A percentile compares a stretch with the other conserved stretches of the same genome.
phyloP scores from a whole-genome alignment of 37 sponge, comb jelly and placozoan species.

The Tethya wilhelma region DNA sequence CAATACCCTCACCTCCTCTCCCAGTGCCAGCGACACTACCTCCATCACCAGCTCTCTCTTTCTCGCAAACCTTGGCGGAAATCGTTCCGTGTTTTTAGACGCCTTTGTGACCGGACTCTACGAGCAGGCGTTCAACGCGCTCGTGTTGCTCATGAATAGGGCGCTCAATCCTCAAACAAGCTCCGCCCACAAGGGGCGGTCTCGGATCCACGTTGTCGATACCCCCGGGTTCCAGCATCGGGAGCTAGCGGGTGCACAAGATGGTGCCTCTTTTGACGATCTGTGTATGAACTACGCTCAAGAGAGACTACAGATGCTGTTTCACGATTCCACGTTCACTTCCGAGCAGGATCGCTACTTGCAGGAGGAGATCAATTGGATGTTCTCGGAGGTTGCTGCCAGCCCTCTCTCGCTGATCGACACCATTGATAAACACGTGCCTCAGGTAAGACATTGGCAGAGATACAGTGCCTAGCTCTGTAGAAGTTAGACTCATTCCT shows the following conservation, averaged over 20 bases:
- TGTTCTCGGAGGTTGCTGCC: slow-evolving; percentile 80
- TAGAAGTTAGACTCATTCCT: no score
- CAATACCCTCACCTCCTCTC: slow-evolving; percentile 33
- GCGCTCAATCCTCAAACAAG: slow-evolving; percentile 29
- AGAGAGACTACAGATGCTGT: slow-evolving; percentile 96
- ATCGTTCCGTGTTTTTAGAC: slow-evolving; percentile 62
- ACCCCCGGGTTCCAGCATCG: slow-evolving; percentile 97
- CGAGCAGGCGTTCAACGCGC: slow-evolving; percentile 92
- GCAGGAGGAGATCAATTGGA: slow-evolving; percentile 91
- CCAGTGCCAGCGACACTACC: slow-evolving; percentile 34
- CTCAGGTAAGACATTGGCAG: slow-evolving; percentile 49
- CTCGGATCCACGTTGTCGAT: slow-evolving; percentile 89
- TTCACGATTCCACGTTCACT: slow-evolving; percentile 91
- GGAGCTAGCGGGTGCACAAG: slow-evolving; percentile 47
- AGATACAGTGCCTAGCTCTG: not conserved
- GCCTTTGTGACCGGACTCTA: slow-evolving; percentile 96
- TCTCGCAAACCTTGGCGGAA: slow-evolving; percentile 41
- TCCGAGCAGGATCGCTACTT: slow-evolving; percentile 92
- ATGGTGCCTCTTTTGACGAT: slow-evolving; percentile 90
- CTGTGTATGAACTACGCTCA: slow-evolving; percentile 95
- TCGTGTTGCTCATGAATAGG: slow-evolving; percentile 93
- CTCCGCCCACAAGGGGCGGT: slow-evolving; percentile 37
- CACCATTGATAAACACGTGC: slow-evolving; percentile 84
- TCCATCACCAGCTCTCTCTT: slow-evolving; percentile 43
- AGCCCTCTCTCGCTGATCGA: slow-evolving; percentile 90